Evolutionary conservation across 1,140 invertebrate species (phyloP).

Genomic region (Zaprionus lachaisei): DNA sequence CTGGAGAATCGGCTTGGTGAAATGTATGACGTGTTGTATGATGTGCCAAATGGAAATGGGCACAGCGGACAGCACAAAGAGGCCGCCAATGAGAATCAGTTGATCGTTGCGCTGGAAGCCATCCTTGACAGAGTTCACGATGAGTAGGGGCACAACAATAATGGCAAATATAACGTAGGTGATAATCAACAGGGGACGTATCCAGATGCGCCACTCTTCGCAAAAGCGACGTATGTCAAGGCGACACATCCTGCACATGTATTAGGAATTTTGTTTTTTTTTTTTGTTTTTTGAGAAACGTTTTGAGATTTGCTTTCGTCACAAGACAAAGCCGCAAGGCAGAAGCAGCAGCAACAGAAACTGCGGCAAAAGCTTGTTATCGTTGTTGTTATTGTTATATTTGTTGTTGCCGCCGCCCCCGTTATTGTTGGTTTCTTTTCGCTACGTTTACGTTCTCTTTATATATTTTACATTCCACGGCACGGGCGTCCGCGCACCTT

Average conservation of each 20-base stretch:
- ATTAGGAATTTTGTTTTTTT: conserved; percentile 8
- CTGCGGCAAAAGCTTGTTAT: conserved; percentile 9
- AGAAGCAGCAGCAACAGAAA: conserved; percentile 24
- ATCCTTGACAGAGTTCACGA: conserved; percentile 90
- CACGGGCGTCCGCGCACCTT: conserved; percentile 35
- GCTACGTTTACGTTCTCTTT: conserved; percentile 15
- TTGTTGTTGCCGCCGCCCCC: conserved; percentile 61
- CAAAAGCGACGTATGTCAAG: conserved; percentile 85
- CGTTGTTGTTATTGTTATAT: conserved; percentile 38
- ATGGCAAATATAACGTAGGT: conserved; percentile 92
- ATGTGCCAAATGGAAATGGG: conserved; percentile 98
- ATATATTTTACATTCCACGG: conserved; percentile 34
- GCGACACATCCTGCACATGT: conserved; percentile 59
- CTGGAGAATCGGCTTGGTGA: conserved; percentile 96
- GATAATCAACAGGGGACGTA: conserved; percentile 92
- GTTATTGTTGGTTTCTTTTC: conserved; percentile 49
- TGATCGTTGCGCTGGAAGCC: conserved; percentile 90
- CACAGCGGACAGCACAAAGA: conserved; percentile 95
- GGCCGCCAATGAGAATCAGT: conserved; percentile 93
- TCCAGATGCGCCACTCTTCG: conserved; percentile 94
- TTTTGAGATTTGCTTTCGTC: conserved; percentile 55
- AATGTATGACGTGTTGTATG: conserved; percentile 96
- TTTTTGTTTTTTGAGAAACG: conserved; percentile 2
- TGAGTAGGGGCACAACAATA: conserved; percentile 92
- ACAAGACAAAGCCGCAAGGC: conserved; percentile 45